Percentiles rank a stretch among this genome's conserved stretches.
These are phyloP conservation scores for Drosophila melanica DNA, from an alignment of 1,140 invertebrate species.

Conservation along the genomic window DNA sequence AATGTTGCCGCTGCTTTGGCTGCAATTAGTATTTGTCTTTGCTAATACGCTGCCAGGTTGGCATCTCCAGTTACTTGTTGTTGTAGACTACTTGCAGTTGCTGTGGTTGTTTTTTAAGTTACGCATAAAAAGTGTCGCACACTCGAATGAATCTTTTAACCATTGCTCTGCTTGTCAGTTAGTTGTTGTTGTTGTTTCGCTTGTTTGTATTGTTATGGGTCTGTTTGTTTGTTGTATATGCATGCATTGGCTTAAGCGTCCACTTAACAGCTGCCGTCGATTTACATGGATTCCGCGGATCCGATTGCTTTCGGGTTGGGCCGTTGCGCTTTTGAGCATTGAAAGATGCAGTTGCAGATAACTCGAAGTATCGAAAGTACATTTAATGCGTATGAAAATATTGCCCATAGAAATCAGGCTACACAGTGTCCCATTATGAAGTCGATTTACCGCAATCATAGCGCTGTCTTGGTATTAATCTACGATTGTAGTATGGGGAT, in stretches of 20 bases:
- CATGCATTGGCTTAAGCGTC: conserved; percentile 63
- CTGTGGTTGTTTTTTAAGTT: conserved; percentile 45
- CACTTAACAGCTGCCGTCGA: conserved; percentile 64
- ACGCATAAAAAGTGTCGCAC: conserved; percentile 70
- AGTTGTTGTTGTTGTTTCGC: conserved; percentile 37
- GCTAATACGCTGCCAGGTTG: conserved; percentile 81
- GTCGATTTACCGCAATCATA: conserved; percentile 6
- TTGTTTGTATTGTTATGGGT: conserved; percentile 77
- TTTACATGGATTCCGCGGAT: conserved; percentile 47
- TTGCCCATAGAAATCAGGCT: conserved; percentile 16
- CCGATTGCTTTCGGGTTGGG: conserved; percentile 42
- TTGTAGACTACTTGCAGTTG: conserved; percentile 40
- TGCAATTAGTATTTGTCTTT: conserved; percentile 83
- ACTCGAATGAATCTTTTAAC: conserved; percentile 66
- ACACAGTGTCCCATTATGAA: conserved; percentile 22
- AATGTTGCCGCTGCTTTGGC: conserved; percentile 66
- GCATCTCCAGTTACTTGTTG: conserved; percentile 67
- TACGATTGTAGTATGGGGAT: background rate
- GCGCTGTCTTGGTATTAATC: background rate
- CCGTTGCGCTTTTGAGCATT: conserved; percentile 18
- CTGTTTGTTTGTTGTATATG: conserved; percentile 66
- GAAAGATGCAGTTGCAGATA: conserved; percentile 30
- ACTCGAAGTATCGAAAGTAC: conserved; percentile 43
- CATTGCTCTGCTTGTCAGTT: conserved; percentile 57
- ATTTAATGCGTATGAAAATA: conserved; percentile 19